Percentiles rank a stretch among this genome's conserved stretches.
These are phyloP conservation scores for Papilio xuthus DNA, from an alignment of 1,140 invertebrate genomes.

Conservation along the genomic window DNA sequence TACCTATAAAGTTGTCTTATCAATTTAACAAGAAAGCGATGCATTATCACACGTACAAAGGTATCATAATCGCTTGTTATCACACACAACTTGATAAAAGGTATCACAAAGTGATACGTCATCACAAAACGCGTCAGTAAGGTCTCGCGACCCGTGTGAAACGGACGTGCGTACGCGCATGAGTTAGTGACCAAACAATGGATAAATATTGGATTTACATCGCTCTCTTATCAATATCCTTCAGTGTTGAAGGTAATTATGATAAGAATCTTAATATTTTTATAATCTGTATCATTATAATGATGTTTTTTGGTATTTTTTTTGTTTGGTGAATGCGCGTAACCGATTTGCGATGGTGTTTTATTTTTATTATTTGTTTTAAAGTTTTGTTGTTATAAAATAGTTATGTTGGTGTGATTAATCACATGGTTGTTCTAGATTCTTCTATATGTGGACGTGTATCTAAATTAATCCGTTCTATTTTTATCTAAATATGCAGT, in stretches of 20 bases:
- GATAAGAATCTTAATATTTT: background rate
- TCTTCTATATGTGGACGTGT: background rate
- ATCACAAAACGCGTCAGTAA: background rate
- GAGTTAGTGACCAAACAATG: conserved; percentile 24
- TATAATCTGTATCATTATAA: background rate
- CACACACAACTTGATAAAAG: background rate
- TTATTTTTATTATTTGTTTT: conserved; percentile 12
- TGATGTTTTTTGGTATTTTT: background rate
- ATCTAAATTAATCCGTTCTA: conserved; percentile 19
- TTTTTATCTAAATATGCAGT: conserved; percentile 8
- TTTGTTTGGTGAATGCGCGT: background rate
- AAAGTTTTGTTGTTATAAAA: conserved; percentile 8
- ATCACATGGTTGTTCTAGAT: conserved; percentile 4
- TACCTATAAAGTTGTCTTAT: conserved; percentile 1
- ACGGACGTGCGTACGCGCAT: conserved; percentile 25
- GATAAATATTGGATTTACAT: conserved; percentile 29
- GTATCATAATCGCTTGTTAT: conserved; percentile 17
- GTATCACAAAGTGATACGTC: background rate
- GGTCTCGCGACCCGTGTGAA: conserved; percentile 6
- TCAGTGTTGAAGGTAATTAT: conserved; percentile 25
- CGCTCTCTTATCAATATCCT: conserved; percentile 7
- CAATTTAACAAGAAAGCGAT: conserved; percentile 6
- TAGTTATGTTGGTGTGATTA: background rate
- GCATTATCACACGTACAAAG: conserved; percentile 13
- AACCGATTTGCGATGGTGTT: conserved; percentile 1